Percentiles rank a stretch among this genome's conserved stretches.
phyloP scores from a whole-genome alignment of 1,140 invertebrate species.

The Drosophila arawakana region DNA sequence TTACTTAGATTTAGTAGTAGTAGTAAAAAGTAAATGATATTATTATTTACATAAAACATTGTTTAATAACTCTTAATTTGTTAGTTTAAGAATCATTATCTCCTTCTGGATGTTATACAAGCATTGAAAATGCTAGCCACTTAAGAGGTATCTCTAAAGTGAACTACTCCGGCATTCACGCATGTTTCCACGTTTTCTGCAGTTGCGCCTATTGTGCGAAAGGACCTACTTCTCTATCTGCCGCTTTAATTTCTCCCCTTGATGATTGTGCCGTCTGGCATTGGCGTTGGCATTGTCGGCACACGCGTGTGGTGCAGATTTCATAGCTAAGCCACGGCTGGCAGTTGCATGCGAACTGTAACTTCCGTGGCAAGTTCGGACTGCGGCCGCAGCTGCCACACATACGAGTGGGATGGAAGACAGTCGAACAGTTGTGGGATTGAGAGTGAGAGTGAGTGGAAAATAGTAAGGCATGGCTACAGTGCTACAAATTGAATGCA shows the following conservation, averaged over 20 bases:
- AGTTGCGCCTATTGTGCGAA: conserved; percentile 26
- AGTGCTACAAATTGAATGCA: conserved; percentile 73
- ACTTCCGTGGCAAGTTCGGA: conserved; percentile 62
- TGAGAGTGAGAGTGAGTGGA: not conserved
- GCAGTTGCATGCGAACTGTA: conserved; percentile 52
- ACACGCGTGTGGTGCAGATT: conserved; percentile 30
- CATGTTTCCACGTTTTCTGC: conserved; percentile 3
- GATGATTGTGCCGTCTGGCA: conserved; percentile 58
- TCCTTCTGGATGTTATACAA: too few species aligned
- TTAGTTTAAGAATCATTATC: too few species aligned
- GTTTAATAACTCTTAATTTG: too few species aligned
- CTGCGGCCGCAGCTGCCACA: conserved; percentile 39
- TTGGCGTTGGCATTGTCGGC: conserved; percentile 26
- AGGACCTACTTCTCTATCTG: not conserved
- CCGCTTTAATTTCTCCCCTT: conserved; percentile 16
- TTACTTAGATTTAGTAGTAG: too few species aligned
- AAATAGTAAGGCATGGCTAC: conserved; percentile 1
- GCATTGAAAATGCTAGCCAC: too few species aligned
- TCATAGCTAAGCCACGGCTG: conserved; percentile 44
- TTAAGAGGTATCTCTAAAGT: not conserved
- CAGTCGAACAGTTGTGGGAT: not conserved
- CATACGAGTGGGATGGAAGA: conserved; percentile 3
- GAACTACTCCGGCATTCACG: too few species aligned
- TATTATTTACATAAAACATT: too few species aligned
- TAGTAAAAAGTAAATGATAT: too few species aligned